Percentiles rank a stretch among this genome's conserved stretches.
Conservation (phyloP, 92 coral and sea anemone genomes). For the Diadumene lineata region DNA sequence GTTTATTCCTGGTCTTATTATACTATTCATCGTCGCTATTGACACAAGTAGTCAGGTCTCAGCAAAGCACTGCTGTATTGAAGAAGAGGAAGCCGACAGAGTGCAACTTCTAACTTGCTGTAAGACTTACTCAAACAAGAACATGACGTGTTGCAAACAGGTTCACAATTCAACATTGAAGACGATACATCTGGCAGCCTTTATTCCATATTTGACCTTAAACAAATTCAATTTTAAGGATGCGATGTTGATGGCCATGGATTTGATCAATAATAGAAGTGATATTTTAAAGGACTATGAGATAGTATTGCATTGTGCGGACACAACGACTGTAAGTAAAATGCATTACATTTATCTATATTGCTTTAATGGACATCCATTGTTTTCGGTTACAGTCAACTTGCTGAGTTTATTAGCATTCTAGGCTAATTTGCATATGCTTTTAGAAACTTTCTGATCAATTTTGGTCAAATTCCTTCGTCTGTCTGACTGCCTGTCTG, state of each 20-base stretch:
- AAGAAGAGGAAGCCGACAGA: not conserved
- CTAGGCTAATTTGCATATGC: no score
- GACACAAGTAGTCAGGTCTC: not conserved
- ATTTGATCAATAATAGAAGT: constrained; percentile 65
- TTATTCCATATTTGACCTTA: constrained; percentile 35
- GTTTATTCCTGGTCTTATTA: not conserved
- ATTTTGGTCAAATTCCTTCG: not conserved
- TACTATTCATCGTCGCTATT: not conserved
- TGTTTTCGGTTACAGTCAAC: no score
- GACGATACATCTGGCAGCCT: constrained; percentile 66
- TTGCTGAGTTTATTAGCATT: no score
- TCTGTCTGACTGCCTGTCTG: not conserved
- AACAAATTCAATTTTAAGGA: constrained; percentile 45
- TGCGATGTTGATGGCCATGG: constrained; percentile 68
- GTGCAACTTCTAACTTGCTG: not conserved
- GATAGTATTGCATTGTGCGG: constrained; percentile 58
- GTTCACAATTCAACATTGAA: not conserved
- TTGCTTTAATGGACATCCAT: not conserved
- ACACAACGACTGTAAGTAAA: constrained; percentile 61
- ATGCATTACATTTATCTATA: not conserved
- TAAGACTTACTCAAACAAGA: not conserved
- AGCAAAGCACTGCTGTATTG: not conserved
- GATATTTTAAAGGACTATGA: constrained; percentile 65
- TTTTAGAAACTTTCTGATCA: no score
- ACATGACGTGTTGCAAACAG: constrained; percentile 2